Base-by-base conservation (phyloP, 2,113 vertebrate genomes). In the Clarias batrachus region DNA sequence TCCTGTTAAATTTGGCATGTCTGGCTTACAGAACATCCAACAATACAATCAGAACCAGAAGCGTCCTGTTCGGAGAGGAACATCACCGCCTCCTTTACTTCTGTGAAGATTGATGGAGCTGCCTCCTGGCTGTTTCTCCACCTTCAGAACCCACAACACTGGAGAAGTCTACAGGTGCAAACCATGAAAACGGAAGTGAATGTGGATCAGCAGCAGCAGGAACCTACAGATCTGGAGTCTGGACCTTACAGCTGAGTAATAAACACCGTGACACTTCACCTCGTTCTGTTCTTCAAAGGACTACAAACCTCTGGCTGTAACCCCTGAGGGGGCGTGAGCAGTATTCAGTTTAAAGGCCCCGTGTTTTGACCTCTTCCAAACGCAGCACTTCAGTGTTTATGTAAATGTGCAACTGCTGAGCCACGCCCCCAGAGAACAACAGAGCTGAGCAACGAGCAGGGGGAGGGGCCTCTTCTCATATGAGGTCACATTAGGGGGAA, bases 41-140 rank as follows among this genome's bases (percentile, higher is more conserved):
- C 84, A 86, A 91, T 85, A 93, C 92, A 93, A 92, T 91, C 62
- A 60, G 7, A 82, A 56, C 57, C 25, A 65, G 80, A 89, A 88
- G 92, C 93, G 91, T 88, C 66, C 87, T 65, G 85, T 23, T 41
- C 86, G 81, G 91, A 93, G 93, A 91, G 92, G 90, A 90, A 68
- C 30, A 70, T 83, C 62, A 5, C 19, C 6, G 60, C 59, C 86
- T 85, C 23, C 74, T 56, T 84, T 57, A 73, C 54, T 48, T 73
- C 21, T 7, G 66, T 3, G 54, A 60, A 74, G 25, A 54, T 13
- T 85, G 63, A 73, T 84, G 85, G 76, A 87, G 65, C 63, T 59
- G 76, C 60, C 54, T 82, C 59, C 2, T 8, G 10, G 25, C 10
- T 52, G 54, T 59, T 59, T 65, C 37, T 73, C 63, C 73, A 78